phyloP scores from a whole-genome alignment of 53 echinoderm and acorn worm species.

The Holothuria leucospilota region DNA sequence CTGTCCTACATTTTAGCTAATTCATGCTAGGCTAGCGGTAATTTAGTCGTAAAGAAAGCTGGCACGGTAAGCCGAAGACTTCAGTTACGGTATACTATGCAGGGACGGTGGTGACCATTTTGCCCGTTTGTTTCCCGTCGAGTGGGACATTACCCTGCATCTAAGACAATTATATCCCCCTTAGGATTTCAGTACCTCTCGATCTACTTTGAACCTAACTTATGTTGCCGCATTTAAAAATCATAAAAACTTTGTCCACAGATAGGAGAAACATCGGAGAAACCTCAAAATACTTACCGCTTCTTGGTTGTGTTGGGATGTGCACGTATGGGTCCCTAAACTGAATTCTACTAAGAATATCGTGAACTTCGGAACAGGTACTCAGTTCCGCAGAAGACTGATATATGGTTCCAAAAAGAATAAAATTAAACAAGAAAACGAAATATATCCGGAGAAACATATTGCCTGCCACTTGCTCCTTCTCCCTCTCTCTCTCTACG shows the following conservation, averaged over 20 bases:
- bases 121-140: slow-evolving; percentile 33
- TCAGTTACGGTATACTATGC: too few relatives aligned
- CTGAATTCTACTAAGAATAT: slow-evolving; percentile 20
- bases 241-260: background rate
- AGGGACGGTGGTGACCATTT: too few relatives aligned
- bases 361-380: slow-evolving; percentile 32
- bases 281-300: slow-evolving; percentile 11
- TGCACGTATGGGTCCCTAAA: slow-evolving; percentile 23
- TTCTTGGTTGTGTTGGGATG: slow-evolving; percentile 14
- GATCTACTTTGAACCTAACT: background rate
- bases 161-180: slow-evolving; percentile 14
- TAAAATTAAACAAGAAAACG: slow-evolving; percentile 12
- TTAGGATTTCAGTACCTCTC: background rate
- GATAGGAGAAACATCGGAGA: background rate
- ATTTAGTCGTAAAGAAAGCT: too few relatives aligned
- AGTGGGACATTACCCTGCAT: background rate
- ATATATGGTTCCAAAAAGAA: slow-evolving; percentile 4
- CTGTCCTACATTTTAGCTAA: too few relatives aligned
- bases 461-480: background rate
- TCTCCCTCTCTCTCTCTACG: background rate
- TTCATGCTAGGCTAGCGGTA: too few relatives aligned
- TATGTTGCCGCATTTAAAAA: background rate
- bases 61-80: too few relatives aligned
- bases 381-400: background rate
- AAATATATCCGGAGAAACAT: slow-evolving; percentile 33